These are phyloP conservation scores for Dendronephthya gigantea DNA, from an alignment of 64 coral and sea anemone species.

Conservation along the genomic window DNA sequence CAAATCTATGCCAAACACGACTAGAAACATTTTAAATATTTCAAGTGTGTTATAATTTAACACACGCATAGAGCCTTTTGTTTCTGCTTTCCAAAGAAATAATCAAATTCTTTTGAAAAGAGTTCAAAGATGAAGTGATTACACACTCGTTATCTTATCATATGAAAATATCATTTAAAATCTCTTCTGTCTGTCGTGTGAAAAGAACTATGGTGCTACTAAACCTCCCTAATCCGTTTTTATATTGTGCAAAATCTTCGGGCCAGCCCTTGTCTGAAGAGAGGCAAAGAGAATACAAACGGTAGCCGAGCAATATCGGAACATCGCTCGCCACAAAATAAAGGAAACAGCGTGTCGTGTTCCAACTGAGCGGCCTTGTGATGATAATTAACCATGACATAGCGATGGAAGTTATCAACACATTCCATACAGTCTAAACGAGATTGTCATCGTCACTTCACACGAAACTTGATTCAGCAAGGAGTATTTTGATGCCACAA, in stretches of 20 bases:
- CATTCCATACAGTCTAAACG: neutral
- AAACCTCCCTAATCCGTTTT: neutral
- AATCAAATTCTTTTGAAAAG: neutral
- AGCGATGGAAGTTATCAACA: neutral
- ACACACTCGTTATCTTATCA: neutral
- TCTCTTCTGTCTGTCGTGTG: neutral
- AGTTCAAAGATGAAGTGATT: neutral
- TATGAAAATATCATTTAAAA: neutral
- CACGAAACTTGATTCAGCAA: too few relatives aligned
- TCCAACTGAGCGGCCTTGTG: neutral
- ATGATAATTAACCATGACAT: neutral
- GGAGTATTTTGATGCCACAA: too few relatives aligned
- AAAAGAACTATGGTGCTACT: neutral
- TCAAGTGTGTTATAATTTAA: neutral
- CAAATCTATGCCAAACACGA: neutral
- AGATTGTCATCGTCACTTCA: neutral
- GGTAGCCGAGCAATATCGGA: neutral
- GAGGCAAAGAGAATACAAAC: neutral
- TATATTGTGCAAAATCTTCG: neutral
- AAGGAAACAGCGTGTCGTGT: neutral
- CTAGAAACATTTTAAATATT: neutral
- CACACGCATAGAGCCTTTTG: neutral
- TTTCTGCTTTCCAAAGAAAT: neutral
- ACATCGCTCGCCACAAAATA: neutral
- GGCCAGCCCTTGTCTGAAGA: neutral